Base-by-base conservation (phyloP, 2,888 invertebrate genomes). In the Cordylochernes scorpioides region DNA sequence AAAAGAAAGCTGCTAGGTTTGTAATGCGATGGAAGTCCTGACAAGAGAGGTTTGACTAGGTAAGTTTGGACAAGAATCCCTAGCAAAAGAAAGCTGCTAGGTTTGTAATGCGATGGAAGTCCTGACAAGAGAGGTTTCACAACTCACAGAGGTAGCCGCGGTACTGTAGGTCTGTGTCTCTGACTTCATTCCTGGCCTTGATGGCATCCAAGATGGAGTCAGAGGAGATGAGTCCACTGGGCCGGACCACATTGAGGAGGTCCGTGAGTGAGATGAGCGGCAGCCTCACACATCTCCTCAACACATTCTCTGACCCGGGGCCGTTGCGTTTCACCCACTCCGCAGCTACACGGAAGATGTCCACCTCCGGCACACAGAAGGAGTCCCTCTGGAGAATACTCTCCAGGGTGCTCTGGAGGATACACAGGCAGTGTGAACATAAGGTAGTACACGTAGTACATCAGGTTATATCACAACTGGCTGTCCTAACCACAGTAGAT, bases 161-260 rank as follows among this genome's bases (percentile, higher is more conserved):
- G 52, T 88, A 82, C 28, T 68, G 66, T 31, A 91, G 61, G 38
- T 71, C 70, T 29, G 69, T 68, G 52, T 70, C 69, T 36, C 69
- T 62, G 32, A 67, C 68, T 49, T 71, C 70, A 15, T 70, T 75
- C 48, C 73, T 70, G 46, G 74, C 70, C 43, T 77, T 72, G 38
- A 94, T 86, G 27, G 91, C 91, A 57, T 94, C 94, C 12, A 97
- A 63, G 43, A 97, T 65, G 49, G 69, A 66, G 52, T 94, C 84
- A 0, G 91, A 68, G 17, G 74, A 69, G 24, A 94, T 67, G 25
- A 91, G 64, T 18, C 68, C 63, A 24, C 82, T 73, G 1, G 80
- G 75, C 21, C 94, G 63, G 15, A 97, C 91, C 33, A 72, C 68
- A 36, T 72, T 71, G 42, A 94, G 59, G 39, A 97, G 59, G 50